Evolutionary conservation across 1,140 invertebrate genomes (phyloP).

Genomic region (Hylyphantes graminicola): DNA sequence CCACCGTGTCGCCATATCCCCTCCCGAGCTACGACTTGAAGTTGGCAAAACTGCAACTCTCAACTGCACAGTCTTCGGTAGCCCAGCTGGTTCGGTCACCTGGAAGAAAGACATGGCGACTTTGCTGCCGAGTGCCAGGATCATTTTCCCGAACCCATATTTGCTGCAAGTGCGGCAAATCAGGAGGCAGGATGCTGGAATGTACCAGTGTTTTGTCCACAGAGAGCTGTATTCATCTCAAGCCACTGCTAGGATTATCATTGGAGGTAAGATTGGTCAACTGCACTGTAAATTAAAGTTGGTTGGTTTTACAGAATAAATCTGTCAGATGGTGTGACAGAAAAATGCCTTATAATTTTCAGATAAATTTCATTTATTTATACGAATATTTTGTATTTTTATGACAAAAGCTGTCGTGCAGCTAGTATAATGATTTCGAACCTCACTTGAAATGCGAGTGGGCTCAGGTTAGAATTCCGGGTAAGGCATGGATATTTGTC

Average conservation of each 20-base stretch:
- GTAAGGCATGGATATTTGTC: too few relatives aligned
- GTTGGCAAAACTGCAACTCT: slow-evolving; percentile 93
- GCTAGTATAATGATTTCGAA: too few relatives aligned
- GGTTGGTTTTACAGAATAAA: too few relatives aligned
- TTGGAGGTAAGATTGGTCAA: slow-evolving; percentile 66
- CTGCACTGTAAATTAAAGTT: not conserved
- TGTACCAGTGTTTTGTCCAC: slow-evolving; percentile 96
- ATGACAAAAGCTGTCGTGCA: too few relatives aligned
- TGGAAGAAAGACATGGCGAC: slow-evolving; percentile 72
- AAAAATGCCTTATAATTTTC: too few relatives aligned
- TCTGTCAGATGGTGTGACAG: too few relatives aligned
- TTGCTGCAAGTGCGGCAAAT: slow-evolving; percentile 74
- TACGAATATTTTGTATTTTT: too few relatives aligned
- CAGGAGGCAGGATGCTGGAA: slow-evolving; percentile 93
- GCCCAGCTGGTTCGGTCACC: slow-evolving; percentile 76
- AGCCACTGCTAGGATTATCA: slow-evolving; percentile 66
- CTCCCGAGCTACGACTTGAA: slow-evolving; percentile 93
- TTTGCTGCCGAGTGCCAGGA: slow-evolving; percentile 19
- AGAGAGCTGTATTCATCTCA: slow-evolving; percentile 88
- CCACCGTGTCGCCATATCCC: slow-evolving; percentile 25
- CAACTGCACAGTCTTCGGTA: slow-evolving; percentile 89
- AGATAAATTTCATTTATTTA: too few relatives aligned
- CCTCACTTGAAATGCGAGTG: too few relatives aligned
- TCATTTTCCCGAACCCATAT: slow-evolving; percentile 47
- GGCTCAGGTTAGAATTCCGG: too few relatives aligned